These are phyloP conservation scores for Drosophila melanosoma DNA, from an alignment of 2,888 invertebrate species.

Conservation along the genomic window DNA sequence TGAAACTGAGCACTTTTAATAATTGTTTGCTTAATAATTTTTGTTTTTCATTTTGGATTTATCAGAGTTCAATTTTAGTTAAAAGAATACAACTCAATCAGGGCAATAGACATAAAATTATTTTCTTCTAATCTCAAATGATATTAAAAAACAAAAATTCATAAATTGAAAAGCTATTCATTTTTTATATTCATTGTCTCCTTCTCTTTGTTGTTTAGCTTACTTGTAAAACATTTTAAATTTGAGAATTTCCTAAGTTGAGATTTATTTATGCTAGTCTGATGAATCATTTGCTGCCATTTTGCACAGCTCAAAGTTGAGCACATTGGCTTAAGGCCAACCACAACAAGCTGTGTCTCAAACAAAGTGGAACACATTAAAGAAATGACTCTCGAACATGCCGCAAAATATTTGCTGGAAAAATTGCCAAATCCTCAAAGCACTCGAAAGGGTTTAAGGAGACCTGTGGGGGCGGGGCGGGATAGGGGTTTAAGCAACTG, in stretches of 20 bases:
- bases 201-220: not conserved
- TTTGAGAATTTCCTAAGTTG: not conserved
- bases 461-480: not conserved
- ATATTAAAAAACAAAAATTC: no score
- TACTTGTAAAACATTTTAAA: not conserved
- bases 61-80: not conserved
- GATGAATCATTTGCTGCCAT: constrained; percentile 23
- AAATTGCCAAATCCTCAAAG: constrained; percentile 11
- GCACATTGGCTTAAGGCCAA: constrained; percentile 20
- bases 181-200: not conserved
- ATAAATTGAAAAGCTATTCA: not conserved
- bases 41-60: not conserved
- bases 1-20: not conserved
- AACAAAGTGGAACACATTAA: constrained; percentile 45
- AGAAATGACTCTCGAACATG: constrained; percentile 50
- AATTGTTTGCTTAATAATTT: not conserved
- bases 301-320: not conserved
- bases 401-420: constrained; percentile 31
- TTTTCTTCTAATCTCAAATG: not conserved
- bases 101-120: not conserved
- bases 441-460: constrained; percentile 31
- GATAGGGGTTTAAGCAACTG: constrained; percentile 52
- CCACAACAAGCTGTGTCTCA: constrained; percentile 24
- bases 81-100: not conserved
- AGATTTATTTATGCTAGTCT: not conserved